Percentiles rank a stretch among this genome's conserved stretches.
Evolutionary conservation across 1,140 invertebrate genomes (phyloP).

Genomic region (Patella vulgata): DNA sequence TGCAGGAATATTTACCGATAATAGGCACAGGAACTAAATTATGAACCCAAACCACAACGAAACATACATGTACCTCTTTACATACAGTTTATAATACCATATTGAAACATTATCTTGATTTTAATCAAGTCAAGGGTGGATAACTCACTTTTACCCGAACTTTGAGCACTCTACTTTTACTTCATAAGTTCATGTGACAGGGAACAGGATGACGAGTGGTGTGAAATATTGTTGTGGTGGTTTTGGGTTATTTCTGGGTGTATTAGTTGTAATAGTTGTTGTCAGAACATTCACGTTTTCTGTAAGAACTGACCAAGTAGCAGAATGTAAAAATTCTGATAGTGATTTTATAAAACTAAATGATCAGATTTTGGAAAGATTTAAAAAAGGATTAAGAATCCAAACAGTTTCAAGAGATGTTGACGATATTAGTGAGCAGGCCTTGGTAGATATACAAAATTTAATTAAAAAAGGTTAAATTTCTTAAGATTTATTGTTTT

Average conservation of each 20-base stretch:
- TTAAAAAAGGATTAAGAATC: constrained; percentile 45
- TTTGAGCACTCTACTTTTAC: background rate
- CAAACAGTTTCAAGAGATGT: constrained; percentile 40
- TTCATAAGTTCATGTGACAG: background rate
- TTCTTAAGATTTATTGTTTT: no score
- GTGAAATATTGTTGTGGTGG: constrained; percentile 9
- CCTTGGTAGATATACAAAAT: constrained; percentile 36
- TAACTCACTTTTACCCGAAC: no score
- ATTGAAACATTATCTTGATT: no score
- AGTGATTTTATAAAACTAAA: constrained; percentile 43
- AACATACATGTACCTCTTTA: no score
- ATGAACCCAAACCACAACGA: no score
- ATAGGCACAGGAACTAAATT: no score
- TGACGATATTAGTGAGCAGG: constrained; percentile 34
- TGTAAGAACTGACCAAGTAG: constrained; percentile 24
- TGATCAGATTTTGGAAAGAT: constrained; percentile 34
- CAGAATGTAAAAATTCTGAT: constrained; percentile 39
- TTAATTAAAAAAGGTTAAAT: constrained; percentile 48
- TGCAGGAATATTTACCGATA: no score
- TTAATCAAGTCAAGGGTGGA: no score
- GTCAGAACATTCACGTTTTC: constrained; percentile 46
- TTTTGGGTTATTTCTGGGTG: background rate
- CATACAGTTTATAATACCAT: no score
- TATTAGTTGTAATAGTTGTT: constrained; percentile 31
- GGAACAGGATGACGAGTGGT: background rate